Conservation (phyloP, 2,113 vertebrate genomes). For the Mastomys coucha region DNA sequence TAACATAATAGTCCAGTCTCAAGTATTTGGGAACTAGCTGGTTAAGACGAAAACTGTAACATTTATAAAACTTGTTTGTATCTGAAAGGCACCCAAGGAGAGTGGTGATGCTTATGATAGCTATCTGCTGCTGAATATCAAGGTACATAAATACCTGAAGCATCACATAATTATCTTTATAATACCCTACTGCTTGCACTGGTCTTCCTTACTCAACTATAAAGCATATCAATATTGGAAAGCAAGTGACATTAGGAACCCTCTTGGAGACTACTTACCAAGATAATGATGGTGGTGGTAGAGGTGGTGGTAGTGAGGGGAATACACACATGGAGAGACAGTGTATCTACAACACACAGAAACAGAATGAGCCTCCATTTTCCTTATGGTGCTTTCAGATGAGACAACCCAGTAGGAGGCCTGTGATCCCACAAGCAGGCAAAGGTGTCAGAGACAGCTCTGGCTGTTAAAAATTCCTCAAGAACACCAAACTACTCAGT, state of each 20-base stretch:
- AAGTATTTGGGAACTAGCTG: too few relatives aligned
- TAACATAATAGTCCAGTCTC: too few relatives aligned
- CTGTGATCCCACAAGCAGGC: too few relatives aligned
- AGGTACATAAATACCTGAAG: constrained; percentile 8
- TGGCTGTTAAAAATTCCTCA: too few relatives aligned
- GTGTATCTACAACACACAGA: not conserved
- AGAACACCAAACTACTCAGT: too few relatives aligned
- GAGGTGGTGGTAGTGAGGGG: too few relatives aligned
- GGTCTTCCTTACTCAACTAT: not conserved
- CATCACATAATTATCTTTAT: not conserved
- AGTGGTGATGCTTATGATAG: not conserved
- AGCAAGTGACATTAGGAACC: not conserved
- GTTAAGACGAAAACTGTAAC: too few relatives aligned
- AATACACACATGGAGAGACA: not conserved
- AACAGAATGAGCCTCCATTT: not conserved
- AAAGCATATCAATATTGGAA: not conserved
- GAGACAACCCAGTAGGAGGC: too few relatives aligned
- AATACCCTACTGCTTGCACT: not conserved
- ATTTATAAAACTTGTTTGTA: not conserved
- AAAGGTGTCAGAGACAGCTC: too few relatives aligned
- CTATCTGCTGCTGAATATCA: not conserved
- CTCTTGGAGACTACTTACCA: not conserved
- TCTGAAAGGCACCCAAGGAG: not conserved
- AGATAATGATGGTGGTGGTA: not conserved
- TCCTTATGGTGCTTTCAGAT: not conserved